Evolutionary conservation across 2,113 vertebrate species (phyloP), one percentile per base, ranked within the genome.

Genomic region (Lamprotornis superbus): DNA sequence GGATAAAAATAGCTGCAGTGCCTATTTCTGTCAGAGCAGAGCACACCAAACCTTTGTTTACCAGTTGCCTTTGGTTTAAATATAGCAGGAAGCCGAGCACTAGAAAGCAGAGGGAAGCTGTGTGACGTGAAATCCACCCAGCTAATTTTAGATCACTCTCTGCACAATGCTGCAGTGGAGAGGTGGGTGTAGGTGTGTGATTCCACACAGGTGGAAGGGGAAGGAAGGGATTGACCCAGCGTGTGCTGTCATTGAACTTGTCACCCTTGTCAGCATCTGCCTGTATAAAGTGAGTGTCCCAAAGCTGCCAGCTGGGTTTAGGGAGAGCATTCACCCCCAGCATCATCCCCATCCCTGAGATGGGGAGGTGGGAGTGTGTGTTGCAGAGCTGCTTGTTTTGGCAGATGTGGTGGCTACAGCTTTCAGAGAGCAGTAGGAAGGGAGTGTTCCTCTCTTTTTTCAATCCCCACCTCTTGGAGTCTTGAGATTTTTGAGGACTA

Each of bases 1-100:
- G 80, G 94, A 56, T 89, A 95, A 95, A 96, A 96, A 97, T 96
- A 96, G 88, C 90, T 94, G 88, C 89, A 76, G 88, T 84, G 93
- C 77, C 92, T 97, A 96, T 97, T 96, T 95, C 93, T 96, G 92
- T 96, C 88, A 2, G 80, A 94, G 71, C 5, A 91, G 87, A 93
- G 89, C n/a, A 1, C 87, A 94, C 74, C 81, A 90, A 94, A 57
- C 78, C 94, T 96, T 91, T 95, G 94, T 96, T 96, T 95, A 91
- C 63, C 91, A 28, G 10, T 84, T 92, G 93, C 74, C 65, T 96
- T 95, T 69, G 56, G 42, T 92, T 95, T 95, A 96, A 96, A 93
- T 89, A 92, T 96, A 96, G 94, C 92, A 94, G 40, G 53, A 71
- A 87, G 80, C 60, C 4, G 40, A 95, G 83, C 70, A 44, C 86